phyloP scores from a whole-genome alignment of 2,888 invertebrate species.

The Drosophila colorata region DNA sequence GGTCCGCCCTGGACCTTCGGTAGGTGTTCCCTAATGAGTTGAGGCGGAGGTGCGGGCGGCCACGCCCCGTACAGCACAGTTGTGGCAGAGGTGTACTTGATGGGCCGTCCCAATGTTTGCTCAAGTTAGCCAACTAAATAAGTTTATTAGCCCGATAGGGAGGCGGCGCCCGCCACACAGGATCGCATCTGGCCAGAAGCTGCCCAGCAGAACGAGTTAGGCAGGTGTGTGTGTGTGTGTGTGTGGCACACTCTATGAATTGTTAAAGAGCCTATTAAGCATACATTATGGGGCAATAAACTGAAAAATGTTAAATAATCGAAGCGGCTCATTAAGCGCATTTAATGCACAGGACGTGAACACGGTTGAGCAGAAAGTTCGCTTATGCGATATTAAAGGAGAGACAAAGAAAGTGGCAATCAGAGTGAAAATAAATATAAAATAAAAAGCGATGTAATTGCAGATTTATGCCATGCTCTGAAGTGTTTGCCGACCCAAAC shows the following conservation, averaged over 20 bases:
- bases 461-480: slow-evolving; percentile 56
- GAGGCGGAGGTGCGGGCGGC: slow-evolving; percentile 62
- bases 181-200: neutral
- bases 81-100: slow-evolving; percentile 65
- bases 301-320: slow-evolving; percentile 32
- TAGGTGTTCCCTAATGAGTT: slow-evolving; percentile 75
- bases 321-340: slow-evolving; percentile 47
- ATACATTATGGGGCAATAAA: slow-evolving; percentile 25
- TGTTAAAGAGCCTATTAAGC: slow-evolving; percentile 7
- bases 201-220: neutral
- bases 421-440: slow-evolving; percentile 9
- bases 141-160: slow-evolving; percentile 71
- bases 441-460: slow-evolving; percentile 51
- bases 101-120: slow-evolving; percentile 70
- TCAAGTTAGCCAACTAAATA: slow-evolving; percentile 71
- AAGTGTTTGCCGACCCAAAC: slow-evolving; percentile 53
- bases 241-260: slow-evolving; percentile 25
- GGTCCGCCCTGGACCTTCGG: slow-evolving; percentile 42
- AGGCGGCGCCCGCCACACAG: slow-evolving; percentile 41
- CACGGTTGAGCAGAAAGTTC: slow-evolving; percentile 16
- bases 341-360: slow-evolving; percentile 27
- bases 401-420: slow-evolving; percentile 1
- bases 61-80: slow-evolving; percentile 41
- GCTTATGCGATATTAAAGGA: slow-evolving; percentile 44
- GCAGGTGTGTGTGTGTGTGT: neutral